Percentiles rank a stretch among this genome's conserved stretches.
Conservation (phyloP, 2,797 vertebrate genomes). For the Cirrhinus molitorella region DNA sequence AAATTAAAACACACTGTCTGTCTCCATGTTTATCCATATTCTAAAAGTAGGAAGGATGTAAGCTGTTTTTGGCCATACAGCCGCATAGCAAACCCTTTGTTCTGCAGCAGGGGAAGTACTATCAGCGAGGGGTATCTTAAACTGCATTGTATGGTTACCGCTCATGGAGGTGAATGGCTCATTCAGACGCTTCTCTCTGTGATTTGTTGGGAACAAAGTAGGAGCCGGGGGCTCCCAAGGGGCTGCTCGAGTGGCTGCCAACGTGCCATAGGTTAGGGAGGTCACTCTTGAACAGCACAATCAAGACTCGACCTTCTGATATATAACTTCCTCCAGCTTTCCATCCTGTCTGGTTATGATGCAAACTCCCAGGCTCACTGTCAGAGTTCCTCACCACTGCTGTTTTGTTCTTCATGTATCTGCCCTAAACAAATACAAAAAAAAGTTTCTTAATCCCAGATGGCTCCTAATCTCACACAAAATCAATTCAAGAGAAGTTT, state of each 20-base stretch:
- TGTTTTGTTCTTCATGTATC: constrained; percentile 44
- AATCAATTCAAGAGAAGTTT: constrained; percentile 16
- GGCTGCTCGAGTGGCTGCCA: constrained; percentile 74
- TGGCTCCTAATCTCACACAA: constrained; percentile 30
- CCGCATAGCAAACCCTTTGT: constrained; percentile 77
- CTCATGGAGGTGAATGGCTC: constrained; percentile 73
- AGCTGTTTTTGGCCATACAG: constrained; percentile 80
- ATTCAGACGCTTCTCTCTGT: constrained; percentile 67
- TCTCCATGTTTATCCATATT: constrained; percentile 77
- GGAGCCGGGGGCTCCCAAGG: constrained; percentile 63
- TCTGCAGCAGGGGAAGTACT: constrained; percentile 74
- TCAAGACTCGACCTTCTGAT: constrained; percentile 83
- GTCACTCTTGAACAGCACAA: constrained; percentile 81
- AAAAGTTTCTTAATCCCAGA: constrained; percentile 17
- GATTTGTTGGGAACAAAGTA: constrained; percentile 71
- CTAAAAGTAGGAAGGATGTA: constrained; percentile 83
- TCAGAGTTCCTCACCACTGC: constrained; percentile 18
- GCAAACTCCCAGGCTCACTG: constrained; percentile 50
- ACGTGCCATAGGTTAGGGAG: constrained; percentile 86
- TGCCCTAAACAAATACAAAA: constrained; percentile 8
- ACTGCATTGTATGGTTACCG: constrained; percentile 77
- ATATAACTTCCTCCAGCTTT: constrained; percentile 84
- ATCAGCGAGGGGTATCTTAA: constrained; percentile 80
- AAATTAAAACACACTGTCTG: constrained; percentile 78
- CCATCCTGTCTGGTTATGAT: constrained; percentile 69